phyloP scores from a whole-genome alignment of 2,888 invertebrate species.

The Lampropteryx suffumata region DNA sequence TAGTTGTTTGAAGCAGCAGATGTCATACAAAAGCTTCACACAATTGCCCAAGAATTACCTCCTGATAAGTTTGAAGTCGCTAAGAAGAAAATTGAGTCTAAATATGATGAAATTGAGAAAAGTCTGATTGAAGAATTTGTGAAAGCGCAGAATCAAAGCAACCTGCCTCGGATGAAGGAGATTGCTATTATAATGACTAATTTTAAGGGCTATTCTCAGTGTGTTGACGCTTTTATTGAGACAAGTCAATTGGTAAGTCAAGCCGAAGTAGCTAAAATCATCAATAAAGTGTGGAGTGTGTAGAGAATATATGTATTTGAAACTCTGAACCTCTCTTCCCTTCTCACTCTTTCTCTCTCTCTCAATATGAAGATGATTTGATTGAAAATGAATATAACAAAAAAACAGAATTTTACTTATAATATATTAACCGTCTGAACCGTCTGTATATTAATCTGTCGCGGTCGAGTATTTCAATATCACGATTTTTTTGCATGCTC shows the following conservation, averaged over 20 bases:
- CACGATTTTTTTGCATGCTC: too few species aligned
- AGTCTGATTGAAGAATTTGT: slow-evolving; percentile 97
- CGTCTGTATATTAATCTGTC: too few species aligned
- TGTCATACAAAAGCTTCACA: slow-evolving; percentile 97
- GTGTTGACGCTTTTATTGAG: slow-evolving; percentile 98
- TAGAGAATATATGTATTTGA: too few species aligned
- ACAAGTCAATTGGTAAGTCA: slow-evolving; percentile 94
- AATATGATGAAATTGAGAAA: slow-evolving; percentile 95
- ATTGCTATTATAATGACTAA: slow-evolving; percentile 95
- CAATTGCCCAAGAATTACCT: slow-evolving; percentile 97
- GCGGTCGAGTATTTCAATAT: too few species aligned
- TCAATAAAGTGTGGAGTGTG: too few species aligned
- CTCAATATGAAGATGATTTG: too few species aligned
- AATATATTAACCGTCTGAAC: too few species aligned
- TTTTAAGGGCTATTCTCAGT: slow-evolving; percentile 98
- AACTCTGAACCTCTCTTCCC: too few species aligned
- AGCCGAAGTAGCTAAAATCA: too few species aligned
- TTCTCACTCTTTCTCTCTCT: too few species aligned
- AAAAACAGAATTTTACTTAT: too few species aligned
- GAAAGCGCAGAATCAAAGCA: slow-evolving; percentile 92
- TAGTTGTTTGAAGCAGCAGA: slow-evolving; percentile 97
- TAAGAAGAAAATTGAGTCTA: slow-evolving; percentile 92
- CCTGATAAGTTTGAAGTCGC: slow-evolving; percentile 93
- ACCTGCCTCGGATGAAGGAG: slow-evolving; percentile 95
- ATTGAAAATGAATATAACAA: too few species aligned